These are phyloP conservation scores for Lithosia quadra DNA, from an alignment of 2,888 invertebrate species.

Conservation along the genomic window DNA sequence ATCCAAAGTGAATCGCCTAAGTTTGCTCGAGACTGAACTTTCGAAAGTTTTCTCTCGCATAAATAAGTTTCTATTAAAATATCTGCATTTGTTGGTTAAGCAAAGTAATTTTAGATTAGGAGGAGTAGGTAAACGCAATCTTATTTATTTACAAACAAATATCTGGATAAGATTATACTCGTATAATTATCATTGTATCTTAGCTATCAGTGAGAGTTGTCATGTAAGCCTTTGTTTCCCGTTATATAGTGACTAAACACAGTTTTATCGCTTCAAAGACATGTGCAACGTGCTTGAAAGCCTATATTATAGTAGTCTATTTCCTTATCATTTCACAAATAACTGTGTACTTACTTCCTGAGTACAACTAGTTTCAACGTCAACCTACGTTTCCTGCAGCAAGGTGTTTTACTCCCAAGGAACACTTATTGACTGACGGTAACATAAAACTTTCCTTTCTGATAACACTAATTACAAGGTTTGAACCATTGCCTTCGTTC, in stretches of 20 bases:
- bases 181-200: constrained; percentile 41
- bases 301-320: constrained; percentile 28
- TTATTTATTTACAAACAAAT: constrained; percentile 48
- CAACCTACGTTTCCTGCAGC: constrained; percentile 65
- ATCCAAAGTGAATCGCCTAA: constrained; percentile 65
- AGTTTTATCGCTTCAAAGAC: constrained; percentile 37
- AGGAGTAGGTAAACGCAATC: constrained; percentile 37
- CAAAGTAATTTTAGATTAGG: constrained; percentile 46
- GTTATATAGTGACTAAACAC: constrained; percentile 37
- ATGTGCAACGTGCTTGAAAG: constrained; percentile 29
- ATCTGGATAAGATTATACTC: constrained; percentile 60
- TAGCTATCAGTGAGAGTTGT: constrained; percentile 51
- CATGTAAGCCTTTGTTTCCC: constrained; percentile 40
- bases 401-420: constrained; percentile 48
- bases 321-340: constrained; percentile 62
- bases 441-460: constrained; percentile 64
- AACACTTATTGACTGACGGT: constrained; percentile 54
- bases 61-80: constrained; percentile 49
- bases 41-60: constrained; percentile 50
- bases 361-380: constrained; percentile 59
- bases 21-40: constrained; percentile 53
- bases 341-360: constrained; percentile 59
- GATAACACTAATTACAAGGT: constrained; percentile 52
- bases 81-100: constrained; percentile 48
- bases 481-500: constrained; percentile 43